These are phyloP conservation scores for Heliothis peltigera DNA, from an alignment of 2,888 invertebrate genomes.

Conservation along the genomic window DNA sequence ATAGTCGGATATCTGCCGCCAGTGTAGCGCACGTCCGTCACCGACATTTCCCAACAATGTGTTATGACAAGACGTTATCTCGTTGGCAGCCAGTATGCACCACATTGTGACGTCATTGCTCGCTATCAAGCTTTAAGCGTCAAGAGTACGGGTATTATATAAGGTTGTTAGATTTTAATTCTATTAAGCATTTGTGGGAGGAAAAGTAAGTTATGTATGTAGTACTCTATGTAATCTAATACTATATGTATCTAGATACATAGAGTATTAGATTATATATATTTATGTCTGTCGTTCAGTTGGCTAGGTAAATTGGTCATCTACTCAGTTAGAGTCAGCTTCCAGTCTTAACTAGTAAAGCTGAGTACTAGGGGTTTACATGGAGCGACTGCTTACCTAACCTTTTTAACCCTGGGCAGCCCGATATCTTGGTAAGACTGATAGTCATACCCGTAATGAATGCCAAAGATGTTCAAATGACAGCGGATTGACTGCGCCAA, in stretches of 20 bases:
- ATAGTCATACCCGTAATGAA: no score
- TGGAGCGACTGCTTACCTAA: no score
- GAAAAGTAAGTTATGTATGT: neutral
- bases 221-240: no score
- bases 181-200: neutral
- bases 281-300: no score
- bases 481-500: no score
- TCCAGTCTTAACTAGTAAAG: no score
- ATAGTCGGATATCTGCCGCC: slow-evolving; percentile 19
- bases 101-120: slow-evolving; percentile 19
- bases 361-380: no score
- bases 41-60: slow-evolving; percentile 60
- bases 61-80: slow-evolving; percentile 70
- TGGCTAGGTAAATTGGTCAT: neutral
- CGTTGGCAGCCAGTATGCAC: slow-evolving; percentile 59
- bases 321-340: neutral
- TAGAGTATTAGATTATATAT: no score
- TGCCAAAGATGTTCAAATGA: no score
- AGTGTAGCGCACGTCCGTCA: slow-evolving; percentile 43
- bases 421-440: no score
- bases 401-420: no score
- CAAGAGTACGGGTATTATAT: neutral
- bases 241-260: no score
- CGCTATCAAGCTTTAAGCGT: slow-evolving; percentile 8
- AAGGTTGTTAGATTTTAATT: neutral